Evolutionary conservation across 2,113 vertebrate genomes (phyloP).

Genomic region (Atractosteus spatula): DNA sequence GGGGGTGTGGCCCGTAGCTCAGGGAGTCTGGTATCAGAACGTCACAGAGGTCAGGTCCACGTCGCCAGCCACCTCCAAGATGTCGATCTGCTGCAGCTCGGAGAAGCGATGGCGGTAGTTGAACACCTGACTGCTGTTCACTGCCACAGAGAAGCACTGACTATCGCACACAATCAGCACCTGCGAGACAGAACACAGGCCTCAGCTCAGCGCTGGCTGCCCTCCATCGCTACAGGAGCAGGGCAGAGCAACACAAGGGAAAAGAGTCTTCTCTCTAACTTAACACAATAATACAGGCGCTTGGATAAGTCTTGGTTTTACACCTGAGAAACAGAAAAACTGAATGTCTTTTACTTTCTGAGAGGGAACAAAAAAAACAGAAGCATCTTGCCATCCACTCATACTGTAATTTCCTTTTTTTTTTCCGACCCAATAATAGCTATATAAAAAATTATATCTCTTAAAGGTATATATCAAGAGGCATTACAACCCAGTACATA

Average conservation of each 20-base stretch:
- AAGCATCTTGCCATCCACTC: too few relatives aligned
- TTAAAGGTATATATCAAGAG: too few relatives aligned
- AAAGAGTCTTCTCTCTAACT: neutral
- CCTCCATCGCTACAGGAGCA: too few relatives aligned
- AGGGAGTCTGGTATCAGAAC: conserved; percentile 27
- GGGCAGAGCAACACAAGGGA: neutral
- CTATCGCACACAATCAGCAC: conserved; percentile 57
- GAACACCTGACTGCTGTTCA: conserved; percentile 53
- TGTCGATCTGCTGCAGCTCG: conserved; percentile 30
- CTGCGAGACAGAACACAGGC: conserved; percentile 40
- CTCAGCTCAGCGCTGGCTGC: too few relatives aligned
- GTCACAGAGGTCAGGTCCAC: conserved; percentile 55
- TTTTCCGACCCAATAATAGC: too few relatives aligned
- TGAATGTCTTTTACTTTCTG: too few relatives aligned
- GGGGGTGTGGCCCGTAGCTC: neutral
- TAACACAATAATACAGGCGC: neutral
- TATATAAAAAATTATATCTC: too few relatives aligned
- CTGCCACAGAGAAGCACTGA: conserved; percentile 49
- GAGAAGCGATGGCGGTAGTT: conserved; percentile 49
- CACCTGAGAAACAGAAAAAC: too few relatives aligned
- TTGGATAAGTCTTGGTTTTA: too few relatives aligned
- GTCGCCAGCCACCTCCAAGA: conserved; percentile 57
- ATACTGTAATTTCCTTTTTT: too few relatives aligned
- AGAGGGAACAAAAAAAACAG: too few relatives aligned
- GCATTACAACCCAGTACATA: too few relatives aligned